A percentile compares a stretch with the other conserved stretches of the same genome.
phyloP scores from a whole-genome alignment of 2,888 invertebrate species.

The Thymelicus acteon region DNA sequence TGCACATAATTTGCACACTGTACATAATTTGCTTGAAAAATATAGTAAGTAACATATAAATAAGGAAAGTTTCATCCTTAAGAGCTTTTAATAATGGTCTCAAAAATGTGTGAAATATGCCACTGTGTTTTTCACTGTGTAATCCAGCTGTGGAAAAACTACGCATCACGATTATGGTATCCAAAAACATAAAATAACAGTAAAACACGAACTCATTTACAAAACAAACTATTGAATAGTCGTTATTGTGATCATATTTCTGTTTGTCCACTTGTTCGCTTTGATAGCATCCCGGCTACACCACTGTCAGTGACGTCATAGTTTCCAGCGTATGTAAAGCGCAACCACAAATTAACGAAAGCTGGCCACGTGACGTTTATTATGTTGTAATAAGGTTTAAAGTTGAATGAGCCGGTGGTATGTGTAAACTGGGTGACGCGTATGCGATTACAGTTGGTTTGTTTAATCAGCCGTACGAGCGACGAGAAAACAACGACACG shows the following conservation, averaged over 20 bases:
- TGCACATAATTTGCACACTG: too few species aligned
- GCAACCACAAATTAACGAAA: conserved; percentile 16
- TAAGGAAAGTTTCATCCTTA: too few species aligned
- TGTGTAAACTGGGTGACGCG: conserved; percentile 2
- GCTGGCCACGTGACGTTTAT: not conserved
- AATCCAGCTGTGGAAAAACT: too few species aligned
- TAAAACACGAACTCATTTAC: conserved; percentile 26
- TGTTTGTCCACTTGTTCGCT: conserved; percentile 36
- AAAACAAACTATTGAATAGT: conserved; percentile 18
- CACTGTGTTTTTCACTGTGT: too few species aligned
- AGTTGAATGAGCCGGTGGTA: not conserved
- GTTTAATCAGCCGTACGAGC: conserved; percentile 36
- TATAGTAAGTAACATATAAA: too few species aligned
- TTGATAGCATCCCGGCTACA: conserved; percentile 29
- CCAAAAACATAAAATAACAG: not conserved
- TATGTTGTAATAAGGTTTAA: not conserved
- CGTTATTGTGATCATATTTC: conserved; percentile 30
- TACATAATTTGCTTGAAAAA: too few species aligned
- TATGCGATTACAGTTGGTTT: conserved; percentile 42
- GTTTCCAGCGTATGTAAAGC: conserved; percentile 24
- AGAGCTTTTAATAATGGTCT: too few species aligned
- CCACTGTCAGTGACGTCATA: conserved; percentile 28
- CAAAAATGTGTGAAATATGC: too few species aligned
- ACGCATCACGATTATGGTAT: not conserved
- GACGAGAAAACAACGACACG: conserved; percentile 28